phyloP scores from a whole-genome alignment of 2,797 vertebrate genomes.

The Phoeniculus purpureus region DNA sequence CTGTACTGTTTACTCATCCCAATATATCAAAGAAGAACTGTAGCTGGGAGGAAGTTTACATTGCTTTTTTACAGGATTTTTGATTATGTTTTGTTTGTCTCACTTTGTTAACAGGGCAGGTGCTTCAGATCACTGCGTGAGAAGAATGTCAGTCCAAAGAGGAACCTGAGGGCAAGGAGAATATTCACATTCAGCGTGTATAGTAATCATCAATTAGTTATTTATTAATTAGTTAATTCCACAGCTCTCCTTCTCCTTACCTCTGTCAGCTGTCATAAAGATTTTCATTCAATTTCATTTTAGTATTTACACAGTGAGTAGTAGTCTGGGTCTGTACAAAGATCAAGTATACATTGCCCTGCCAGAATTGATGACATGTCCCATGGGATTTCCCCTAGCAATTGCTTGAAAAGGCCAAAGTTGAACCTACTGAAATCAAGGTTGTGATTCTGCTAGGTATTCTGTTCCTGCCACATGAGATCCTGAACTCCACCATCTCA shows the following conservation, averaged over 20 bases:
- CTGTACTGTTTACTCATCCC: not conserved
- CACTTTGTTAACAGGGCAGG: not conserved
- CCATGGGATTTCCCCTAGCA: too few relatives aligned
- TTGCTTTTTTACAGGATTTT: not conserved
- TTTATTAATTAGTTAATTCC: not conserved
- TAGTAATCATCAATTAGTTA: not conserved
- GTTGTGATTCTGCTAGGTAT: too few relatives aligned
- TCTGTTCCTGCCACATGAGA: too few relatives aligned
- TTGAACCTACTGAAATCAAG: too few relatives aligned
- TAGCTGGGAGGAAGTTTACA: not conserved
- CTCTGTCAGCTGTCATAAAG: not conserved
- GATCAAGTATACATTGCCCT: not conserved
- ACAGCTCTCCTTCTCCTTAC: not conserved
- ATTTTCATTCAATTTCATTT: not conserved
- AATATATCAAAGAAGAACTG: accelerated
- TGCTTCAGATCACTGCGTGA: not conserved
- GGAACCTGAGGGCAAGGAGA: not conserved
- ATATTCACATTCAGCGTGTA: not conserved
- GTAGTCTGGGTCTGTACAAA: not conserved
- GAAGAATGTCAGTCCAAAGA: not conserved
- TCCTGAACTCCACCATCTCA: too few relatives aligned
- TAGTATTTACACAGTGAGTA: not conserved
- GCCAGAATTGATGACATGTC: too few relatives aligned
- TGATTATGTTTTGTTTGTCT: not conserved
- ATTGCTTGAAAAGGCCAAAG: too few relatives aligned